A percentile compares a stretch with the other conserved stretches of the same genome.
These are phyloP conservation scores for Idaea straminata DNA, from an alignment of 2,888 invertebrate genomes.

Conservation along the genomic window DNA sequence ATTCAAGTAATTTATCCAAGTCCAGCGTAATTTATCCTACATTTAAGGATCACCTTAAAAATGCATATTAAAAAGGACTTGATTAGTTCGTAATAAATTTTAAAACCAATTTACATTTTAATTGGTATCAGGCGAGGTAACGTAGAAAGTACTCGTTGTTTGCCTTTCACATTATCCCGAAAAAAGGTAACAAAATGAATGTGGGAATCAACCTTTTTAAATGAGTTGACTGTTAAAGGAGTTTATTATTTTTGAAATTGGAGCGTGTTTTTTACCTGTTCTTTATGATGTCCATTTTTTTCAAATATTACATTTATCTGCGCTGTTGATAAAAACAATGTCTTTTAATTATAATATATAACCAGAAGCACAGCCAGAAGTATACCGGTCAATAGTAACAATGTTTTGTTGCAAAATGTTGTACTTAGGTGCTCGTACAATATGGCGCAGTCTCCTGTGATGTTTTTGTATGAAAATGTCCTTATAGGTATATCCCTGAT, in stretches of 20 bases:
- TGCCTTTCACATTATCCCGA: constrained; percentile 21
- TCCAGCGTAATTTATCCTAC: neutral
- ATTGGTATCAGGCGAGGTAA: constrained; percentile 26
- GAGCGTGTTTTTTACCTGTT: neutral
- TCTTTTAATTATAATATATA: too few relatives aligned
- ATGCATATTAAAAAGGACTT: constrained; percentile 16
- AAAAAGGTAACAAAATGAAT: constrained; percentile 21
- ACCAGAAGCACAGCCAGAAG: too few relatives aligned
- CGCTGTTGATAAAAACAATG: too few relatives aligned
- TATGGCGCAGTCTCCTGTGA: too few relatives aligned
- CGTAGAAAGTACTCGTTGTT: constrained; percentile 8
- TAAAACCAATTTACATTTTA: constrained; percentile 29
- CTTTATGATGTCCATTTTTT: neutral
- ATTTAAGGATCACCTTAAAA: constrained; percentile 1
- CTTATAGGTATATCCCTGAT: too few relatives aligned
- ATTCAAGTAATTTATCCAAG: neutral
- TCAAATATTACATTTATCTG: too few relatives aligned
- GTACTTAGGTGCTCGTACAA: too few relatives aligned
- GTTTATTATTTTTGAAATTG: constrained; percentile 1
- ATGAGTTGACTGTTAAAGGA: constrained; percentile 4
- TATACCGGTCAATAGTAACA: too few relatives aligned
- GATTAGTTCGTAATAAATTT: constrained; percentile 30
- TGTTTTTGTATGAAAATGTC: too few relatives aligned
- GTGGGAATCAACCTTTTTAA: constrained; percentile 5
- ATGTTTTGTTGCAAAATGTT: too few relatives aligned